Evolutionary conservation across 2,888 invertebrate genomes (phyloP).

Genomic region (Heteromyza rotundicornis): DNA sequence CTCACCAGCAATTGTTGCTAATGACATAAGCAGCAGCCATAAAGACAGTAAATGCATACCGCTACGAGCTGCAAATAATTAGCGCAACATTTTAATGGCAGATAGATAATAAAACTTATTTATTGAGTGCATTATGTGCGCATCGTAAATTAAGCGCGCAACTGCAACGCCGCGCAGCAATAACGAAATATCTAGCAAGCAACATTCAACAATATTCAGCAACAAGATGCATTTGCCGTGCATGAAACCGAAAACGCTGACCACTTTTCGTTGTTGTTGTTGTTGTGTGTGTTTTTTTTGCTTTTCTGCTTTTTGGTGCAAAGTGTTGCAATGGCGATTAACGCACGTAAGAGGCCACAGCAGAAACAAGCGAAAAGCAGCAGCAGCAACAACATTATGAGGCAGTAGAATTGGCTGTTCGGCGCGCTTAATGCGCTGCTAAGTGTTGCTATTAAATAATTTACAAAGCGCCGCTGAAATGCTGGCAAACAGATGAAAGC

Average conservation of each 20-base stretch:
- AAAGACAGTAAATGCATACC: background rate
- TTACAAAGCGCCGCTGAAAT: slow-evolving; percentile 4
- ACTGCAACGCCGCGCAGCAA: slow-evolving; percentile 8
- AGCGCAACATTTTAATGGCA: slow-evolving; percentile 21
- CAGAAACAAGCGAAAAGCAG: background rate
- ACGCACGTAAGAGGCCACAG: background rate
- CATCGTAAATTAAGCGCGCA: slow-evolving; percentile 20
- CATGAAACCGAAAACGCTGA: background rate
- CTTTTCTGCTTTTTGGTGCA: slow-evolving; percentile 11
- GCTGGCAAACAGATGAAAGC: background rate
- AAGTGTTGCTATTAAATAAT: slow-evolving; percentile 25
- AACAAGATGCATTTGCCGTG: slow-evolving; percentile 6
- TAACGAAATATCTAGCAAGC: too few relatives aligned
- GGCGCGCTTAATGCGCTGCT: slow-evolving; percentile 23
- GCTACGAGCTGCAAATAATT: slow-evolving; percentile 14
- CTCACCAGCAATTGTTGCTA: too few relatives aligned
- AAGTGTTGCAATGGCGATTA: background rate
- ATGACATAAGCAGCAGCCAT: too few relatives aligned
- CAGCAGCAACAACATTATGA: background rate
- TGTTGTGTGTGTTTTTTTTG: background rate
- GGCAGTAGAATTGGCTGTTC: slow-evolving; percentile 10
- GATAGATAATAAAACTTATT: slow-evolving; percentile 25
- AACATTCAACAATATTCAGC: too few relatives aligned
- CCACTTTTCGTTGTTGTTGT: background rate
- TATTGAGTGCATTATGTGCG: slow-evolving; percentile 13